Evolutionary conservation across 2,797 vertebrate species (phyloP), one percentile per base, ranked within the genome.

Genomic region (Sphenodon punctatus): DNA sequence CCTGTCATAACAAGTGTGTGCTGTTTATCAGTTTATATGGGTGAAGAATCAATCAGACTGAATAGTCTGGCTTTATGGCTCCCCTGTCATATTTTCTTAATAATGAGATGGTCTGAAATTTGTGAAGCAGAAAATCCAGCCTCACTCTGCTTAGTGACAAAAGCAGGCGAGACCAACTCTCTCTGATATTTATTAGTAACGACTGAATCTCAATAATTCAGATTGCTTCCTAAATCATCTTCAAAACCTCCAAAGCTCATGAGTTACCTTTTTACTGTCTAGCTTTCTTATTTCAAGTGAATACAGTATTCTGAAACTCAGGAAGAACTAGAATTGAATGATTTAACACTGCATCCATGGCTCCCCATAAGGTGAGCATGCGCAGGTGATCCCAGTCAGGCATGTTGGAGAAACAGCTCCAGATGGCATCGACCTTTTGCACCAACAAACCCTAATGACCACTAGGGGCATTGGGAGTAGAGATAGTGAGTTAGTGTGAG

Each of bases 101-200:
- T 92, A 89, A 69, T 72, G 61, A 83, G 48, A n/a, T 61, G 17
- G 10, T 75, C 66, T 87, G 66, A 88, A 68, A 81, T 85, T 71
- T 65, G 42, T 89, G 84, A 90, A 85, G 85, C 38, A 71, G 55
- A 67, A 91, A 75, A 88, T 84, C 61, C 87, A 65, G 34, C 85
- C 88, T 92, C 45, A 77, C 86, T 89, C 49, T 88, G 20, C 4
- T 8, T 77, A 36, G 51, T 77, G 73, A 73, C 70, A 89, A 63
- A 86, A 90, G 85, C 79, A 75, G 86, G 83, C 32, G 58, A 61
- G 69, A 32, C 66, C 72, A 88, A 67, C 22, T 23, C 91, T 56
- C 51, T 2, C 4, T 82, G 78, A 88, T n/a, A n/a, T 92, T 89
- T 92, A 78, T 93, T 93, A 90, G 75, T 90, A 88, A 70, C 66